Evolutionary conservation across 1,140 invertebrate species (phyloP).

Genomic region (Cydia pomonella): DNA sequence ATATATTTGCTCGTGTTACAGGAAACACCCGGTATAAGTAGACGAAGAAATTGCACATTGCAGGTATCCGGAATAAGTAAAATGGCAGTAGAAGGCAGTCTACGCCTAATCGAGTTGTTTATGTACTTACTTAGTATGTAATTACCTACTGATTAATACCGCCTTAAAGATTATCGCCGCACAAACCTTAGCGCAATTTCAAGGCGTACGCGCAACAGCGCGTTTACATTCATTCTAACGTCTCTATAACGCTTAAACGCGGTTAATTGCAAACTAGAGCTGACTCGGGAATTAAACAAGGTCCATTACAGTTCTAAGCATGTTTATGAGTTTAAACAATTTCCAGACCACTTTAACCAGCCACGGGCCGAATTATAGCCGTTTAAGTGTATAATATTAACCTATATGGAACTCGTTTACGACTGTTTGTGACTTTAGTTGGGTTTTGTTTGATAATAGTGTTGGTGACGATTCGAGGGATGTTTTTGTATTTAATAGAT

Average conservation of each 20-base stretch:
- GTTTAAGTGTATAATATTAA: conserved; percentile 14
- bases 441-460: background rate
- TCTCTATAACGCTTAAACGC: conserved; percentile 34
- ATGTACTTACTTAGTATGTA: too few species aligned
- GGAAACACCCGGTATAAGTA: too few species aligned
- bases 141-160: background rate
- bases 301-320: background rate
- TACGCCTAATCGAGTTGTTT: too few species aligned
- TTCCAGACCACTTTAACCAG: conserved; percentile 10
- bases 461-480: background rate
- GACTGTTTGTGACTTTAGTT: conserved; percentile 3
- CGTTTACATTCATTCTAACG: conserved; percentile 24
- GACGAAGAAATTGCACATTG: too few species aligned
- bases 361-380: conserved; percentile 23
- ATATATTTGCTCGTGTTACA: too few species aligned
- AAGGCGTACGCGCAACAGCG: conserved; percentile 11
- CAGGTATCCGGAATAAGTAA: too few species aligned
- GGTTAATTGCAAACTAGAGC: conserved; percentile 32
- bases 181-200: conserved; percentile 15
- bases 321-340: conserved; percentile 37
- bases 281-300: conserved; percentile 34
- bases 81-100: too few species aligned
- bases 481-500: background rate
- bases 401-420: conserved; percentile 16
- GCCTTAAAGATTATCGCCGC: background rate